Evolutionary conservation across 2,113 vertebrate genomes (phyloP).

Genomic region (Cygnus atratus): DNA sequence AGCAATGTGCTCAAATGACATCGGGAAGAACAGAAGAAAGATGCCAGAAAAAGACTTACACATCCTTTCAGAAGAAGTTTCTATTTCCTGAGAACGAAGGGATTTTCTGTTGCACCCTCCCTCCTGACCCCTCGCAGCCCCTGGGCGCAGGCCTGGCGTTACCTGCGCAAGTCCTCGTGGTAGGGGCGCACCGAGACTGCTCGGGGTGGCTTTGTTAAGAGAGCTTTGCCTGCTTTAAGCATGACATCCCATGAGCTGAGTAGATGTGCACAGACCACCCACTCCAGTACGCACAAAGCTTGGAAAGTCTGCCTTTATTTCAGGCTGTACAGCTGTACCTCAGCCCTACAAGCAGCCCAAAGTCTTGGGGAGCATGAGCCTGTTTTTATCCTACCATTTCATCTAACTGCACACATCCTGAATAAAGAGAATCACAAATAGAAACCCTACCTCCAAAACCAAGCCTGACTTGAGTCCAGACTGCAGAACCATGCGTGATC

Average conservation of each 20-base stretch:
- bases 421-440: not conserved
- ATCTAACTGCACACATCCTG: accelerated
- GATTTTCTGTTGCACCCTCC: accelerated
- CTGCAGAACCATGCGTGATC: not conserved
- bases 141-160: accelerated
- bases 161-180: too few relatives aligned
- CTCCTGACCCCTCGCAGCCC: accelerated
- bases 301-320: not conserved
- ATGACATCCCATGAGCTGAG: accelerated
- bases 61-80: not conserved
- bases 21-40: not conserved
- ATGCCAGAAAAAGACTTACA: not conserved
- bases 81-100: accelerated
- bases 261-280: accelerated
- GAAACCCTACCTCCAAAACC: not conserved
- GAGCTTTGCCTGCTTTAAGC: accelerated
- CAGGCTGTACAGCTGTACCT: accelerated
- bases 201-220: accelerated
- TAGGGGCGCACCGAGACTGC: accelerated
- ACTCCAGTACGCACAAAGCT: not conserved
- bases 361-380: accelerated
- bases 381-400: not conserved
- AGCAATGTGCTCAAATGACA: accelerated
- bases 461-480: not conserved
- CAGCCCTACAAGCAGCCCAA: not conserved